phyloP scores from a whole-genome alignment of 2,797 vertebrate genomes.

The Sebastes iracundus region DNA sequence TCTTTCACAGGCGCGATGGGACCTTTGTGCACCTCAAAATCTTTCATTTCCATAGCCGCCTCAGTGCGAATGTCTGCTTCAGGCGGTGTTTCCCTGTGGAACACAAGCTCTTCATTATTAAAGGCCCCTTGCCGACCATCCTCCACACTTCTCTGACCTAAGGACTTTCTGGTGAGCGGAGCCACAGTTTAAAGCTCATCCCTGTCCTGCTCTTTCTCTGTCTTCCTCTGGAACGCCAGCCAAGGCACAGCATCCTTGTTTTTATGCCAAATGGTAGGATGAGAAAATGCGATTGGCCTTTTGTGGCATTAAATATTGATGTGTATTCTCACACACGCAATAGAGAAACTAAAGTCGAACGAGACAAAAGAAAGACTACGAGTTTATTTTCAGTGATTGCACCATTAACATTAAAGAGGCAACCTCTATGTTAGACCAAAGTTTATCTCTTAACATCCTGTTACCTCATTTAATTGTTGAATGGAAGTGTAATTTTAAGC shows the following conservation, averaged over 20 bases:
- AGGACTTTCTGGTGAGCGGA: slow-evolving; percentile 78
- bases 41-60: slow-evolving; percentile 80
- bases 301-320: slow-evolving; percentile 60
- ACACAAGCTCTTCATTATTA: slow-evolving; percentile 81
- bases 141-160: slow-evolving; percentile 82
- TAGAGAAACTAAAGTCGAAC: background rate
- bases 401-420: background rate
- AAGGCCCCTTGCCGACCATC: slow-evolving; percentile 73
- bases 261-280: slow-evolving; percentile 46
- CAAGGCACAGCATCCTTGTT: slow-evolving; percentile 40
- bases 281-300: slow-evolving; percentile 53
- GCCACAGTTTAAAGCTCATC: slow-evolving; percentile 70
- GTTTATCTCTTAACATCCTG: background rate
- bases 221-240: slow-evolving; percentile 41
- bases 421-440: background rate
- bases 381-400: background rate
- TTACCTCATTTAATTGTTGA: background rate
- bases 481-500: background rate
- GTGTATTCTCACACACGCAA: background rate
- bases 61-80: slow-evolving; percentile 67
- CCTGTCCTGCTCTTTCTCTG: slow-evolving; percentile 54
- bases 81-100: slow-evolving; percentile 78
- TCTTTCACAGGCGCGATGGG: slow-evolving; percentile 52
- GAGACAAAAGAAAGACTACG: background rate
- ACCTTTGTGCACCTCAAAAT: slow-evolving; percentile 73